These are phyloP conservation scores for Parthenolecanium corni DNA, from an alignment of 2,888 invertebrate species.

Conservation along the genomic window DNA sequence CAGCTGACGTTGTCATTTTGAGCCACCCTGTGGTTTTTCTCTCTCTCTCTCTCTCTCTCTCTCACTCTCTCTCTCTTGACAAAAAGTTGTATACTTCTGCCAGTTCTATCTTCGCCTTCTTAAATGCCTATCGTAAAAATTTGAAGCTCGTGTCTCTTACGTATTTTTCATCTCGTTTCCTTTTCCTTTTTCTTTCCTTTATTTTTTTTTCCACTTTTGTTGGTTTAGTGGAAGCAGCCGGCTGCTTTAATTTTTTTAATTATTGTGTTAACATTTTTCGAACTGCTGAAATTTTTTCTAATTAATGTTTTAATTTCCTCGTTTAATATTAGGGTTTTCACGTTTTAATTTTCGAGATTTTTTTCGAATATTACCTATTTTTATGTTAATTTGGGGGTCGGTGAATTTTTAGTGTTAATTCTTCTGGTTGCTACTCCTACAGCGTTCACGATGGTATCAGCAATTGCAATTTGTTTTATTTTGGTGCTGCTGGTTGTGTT, in stretches of 20 bases:
- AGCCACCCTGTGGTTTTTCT: conserved; percentile 26
- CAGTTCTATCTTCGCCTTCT: conserved; percentile 18
- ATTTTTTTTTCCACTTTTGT: no score
- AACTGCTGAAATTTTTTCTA: neutral
- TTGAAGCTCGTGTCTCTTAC: conserved; percentile 10
- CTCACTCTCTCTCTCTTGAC: no score
- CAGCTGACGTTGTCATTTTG: conserved; percentile 20
- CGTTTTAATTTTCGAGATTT: no score
- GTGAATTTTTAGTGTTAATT: neutral
- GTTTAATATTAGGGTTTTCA: no score
- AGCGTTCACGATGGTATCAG: conserved; percentile 56
- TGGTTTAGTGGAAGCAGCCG: conserved; percentile 17
- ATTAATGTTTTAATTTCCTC: no score
- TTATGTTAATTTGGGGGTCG: neutral
- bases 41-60: no score
- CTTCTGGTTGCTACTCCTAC: conserved; percentile 3
- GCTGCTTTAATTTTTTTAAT: conserved; percentile 11
- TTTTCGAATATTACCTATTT: no score
- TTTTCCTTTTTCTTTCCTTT: no score
- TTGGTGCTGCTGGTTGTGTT: conserved; percentile 67
- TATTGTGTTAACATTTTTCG: neutral
- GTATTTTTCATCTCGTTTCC: neutral
- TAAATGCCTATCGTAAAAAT: conserved; percentile 24
- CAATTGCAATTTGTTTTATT: conserved; percentile 72
- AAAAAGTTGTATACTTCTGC: conserved; percentile 10